Base-by-base conservation (phyloP, 2,888 invertebrate species). In the Fragum whitleyi region DNA sequence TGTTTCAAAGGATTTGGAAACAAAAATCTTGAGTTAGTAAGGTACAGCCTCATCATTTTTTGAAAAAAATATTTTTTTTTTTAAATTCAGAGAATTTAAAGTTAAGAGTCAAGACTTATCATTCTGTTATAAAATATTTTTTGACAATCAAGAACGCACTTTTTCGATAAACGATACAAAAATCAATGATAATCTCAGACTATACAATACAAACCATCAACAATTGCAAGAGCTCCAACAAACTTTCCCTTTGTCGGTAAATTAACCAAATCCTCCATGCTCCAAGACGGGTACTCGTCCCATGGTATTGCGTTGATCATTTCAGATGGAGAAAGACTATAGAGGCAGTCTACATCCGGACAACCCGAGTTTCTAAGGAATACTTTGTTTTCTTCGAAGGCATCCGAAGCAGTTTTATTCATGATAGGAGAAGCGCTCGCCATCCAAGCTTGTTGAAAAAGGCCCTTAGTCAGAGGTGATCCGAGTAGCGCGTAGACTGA, bases 401-500 rank as follows among this genome's bases (percentile, higher is more conserved):
- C 90, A 9, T 89, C 86, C 5, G 81, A 67, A 5, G 87, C 78
- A 0, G 90, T 88, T 71, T 88, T 90, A 78, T 91, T 90, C 28
- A 91, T 74, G 11, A 89, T 74, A 7, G 90, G 85, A 0, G 91
- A 88, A 0, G 88, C 88, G 67, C 91, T 93, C 36, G 93, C 90
- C n/a, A 95, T 86, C 89, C 95, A 95, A 0, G 92, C 92, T 94
- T 85, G 95, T 32, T 90, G 89, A 90, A 97, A 97, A 2, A 97
- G 94, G 70, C 95, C 95, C 71, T 96, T 95, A 0, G 96, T 89
- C 55, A 87, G 78, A 86, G 93, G 94, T n/a, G 95, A 92, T 85
- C 96, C 94, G 91, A 96, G 95, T 59, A 98, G 94, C 0, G 97
- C 96, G 0, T 97, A 96, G 0, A 97, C 96, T n/a, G 97, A 93